Conservation (phyloP, 2,797 vertebrate species). For the Muraenolepis orangiensis region DNA sequence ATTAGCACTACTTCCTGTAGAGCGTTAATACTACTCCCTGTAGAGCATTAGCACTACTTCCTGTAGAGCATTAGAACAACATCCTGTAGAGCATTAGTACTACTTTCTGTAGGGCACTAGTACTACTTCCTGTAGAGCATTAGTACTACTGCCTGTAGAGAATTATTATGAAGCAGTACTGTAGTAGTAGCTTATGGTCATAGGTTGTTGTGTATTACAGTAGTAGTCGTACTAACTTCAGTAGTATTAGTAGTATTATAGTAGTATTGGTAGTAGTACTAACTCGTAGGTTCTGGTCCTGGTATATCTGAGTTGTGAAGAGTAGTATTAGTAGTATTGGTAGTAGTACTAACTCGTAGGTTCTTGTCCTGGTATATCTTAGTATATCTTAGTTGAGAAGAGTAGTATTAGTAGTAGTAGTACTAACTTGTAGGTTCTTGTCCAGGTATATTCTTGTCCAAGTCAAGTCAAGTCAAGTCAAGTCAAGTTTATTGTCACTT, state of each 20-base stretch:
- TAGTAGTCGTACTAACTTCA: too few relatives aligned
- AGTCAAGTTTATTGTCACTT: too few relatives aligned
- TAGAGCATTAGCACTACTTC: not conserved
- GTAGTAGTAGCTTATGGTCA: conserved; percentile 76
- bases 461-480: too few relatives aligned
- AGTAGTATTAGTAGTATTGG: conserved; percentile 16
- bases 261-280: conserved; percentile 50
- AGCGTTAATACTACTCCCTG: not conserved
- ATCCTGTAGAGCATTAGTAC: not conserved
- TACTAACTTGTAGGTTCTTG: too few relatives aligned
- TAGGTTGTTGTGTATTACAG: conserved; percentile 86
- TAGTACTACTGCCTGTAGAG: too few relatives aligned
- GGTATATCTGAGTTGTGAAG: too few relatives aligned
- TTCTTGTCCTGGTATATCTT: conserved; percentile 80
- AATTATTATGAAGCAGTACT: conserved; percentile 7
- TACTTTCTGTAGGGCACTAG: not conserved
- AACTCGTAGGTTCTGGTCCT: too few relatives aligned
- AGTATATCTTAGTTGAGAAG: too few relatives aligned
- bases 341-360: conserved; percentile 67
- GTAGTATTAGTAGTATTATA: not conserved
- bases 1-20: not conserved
- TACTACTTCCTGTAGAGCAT: too few relatives aligned
- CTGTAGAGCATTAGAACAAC: not conserved
- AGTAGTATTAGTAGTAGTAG: conserved; percentile 72
- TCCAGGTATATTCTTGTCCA: too few relatives aligned